Evolutionary conservation across 2,797 vertebrate species (phyloP), one percentile per base, ranked within the genome.

Genomic region (Nannoperca obscura): DNA sequence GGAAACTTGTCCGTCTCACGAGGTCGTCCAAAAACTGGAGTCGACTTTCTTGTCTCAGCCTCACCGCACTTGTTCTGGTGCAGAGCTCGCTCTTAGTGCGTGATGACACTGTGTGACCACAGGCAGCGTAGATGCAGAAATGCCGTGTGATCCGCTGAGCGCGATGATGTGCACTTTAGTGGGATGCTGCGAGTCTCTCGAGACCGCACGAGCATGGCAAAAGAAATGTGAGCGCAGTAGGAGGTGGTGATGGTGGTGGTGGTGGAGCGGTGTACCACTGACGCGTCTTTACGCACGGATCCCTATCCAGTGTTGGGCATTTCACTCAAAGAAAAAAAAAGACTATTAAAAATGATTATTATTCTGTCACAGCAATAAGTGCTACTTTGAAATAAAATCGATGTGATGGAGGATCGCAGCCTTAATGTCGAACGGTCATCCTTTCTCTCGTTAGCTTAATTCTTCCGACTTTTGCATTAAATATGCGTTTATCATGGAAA

Each of bases 201-300:
- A 74, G 65, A 73, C 14, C 53, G 53, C 85, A 74, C 82, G 54
- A 75, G 74, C 70, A 50, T 53, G 49, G 46, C 59, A 47, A 75
- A 54, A 32, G 32, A 54, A 42, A 57, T 24, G 62, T 32, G 67
- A 74, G 74, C 34, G 72, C 77, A 55, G 30, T 38, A 38, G 36
- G 36, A 3, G 8, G 44, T n/a, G n/a, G n/a, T n/a, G n/a, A n/a
- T 19, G 34, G 13, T 7, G 30, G 30, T 32, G 30, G 30, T 19
- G 34, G 13, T 7, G 71, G 66, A 1, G 61, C 7, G 49, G 73
- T 10, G 73, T 15, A 54, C 65, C 47, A n/a, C 53, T 81, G 62
- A 90, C 82, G 88, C 78, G 80, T 50, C 42, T 84, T 90, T 84
- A 89, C 89, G 82, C 88, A 82, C 76, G 52, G 52, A 55, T 75